Evolutionary conservation across 2,113 vertebrate genomes (phyloP).

Genomic region (Chrysochloris asiatica): DNA sequence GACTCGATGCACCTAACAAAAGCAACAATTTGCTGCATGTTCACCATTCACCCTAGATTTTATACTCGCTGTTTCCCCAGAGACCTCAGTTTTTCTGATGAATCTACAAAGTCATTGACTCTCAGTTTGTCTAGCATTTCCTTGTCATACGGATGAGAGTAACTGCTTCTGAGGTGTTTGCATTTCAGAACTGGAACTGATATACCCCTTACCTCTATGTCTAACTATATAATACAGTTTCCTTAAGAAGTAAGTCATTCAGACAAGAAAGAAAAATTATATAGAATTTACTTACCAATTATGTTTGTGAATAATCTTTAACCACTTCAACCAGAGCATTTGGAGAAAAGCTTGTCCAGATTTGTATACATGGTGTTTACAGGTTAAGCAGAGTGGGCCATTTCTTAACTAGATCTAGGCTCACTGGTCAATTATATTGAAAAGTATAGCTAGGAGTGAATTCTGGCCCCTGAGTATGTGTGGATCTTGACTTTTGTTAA

Average conservation of each 20-base stretch:
- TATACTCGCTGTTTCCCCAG: not conserved
- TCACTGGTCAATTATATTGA: not conserved
- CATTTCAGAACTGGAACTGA: not conserved
- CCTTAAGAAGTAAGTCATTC: slow-evolving; percentile 11
- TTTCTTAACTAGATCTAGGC: not conserved
- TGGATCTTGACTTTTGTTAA: not conserved
- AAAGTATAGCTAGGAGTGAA: not conserved
- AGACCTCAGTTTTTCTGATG: not conserved
- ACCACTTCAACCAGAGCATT: not conserved
- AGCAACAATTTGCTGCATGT: not conserved
- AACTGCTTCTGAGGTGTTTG: not conserved
- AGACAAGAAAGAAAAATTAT: not conserved
- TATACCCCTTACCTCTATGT: not conserved
- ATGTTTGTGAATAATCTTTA: not conserved
- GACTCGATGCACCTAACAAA: too few relatives aligned
- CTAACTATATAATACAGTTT: not conserved
- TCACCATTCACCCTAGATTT: not conserved
- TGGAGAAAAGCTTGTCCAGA: not conserved
- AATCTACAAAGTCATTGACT: not conserved
- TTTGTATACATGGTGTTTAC: not conserved
- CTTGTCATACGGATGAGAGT: not conserved
- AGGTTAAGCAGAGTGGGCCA: not conserved
- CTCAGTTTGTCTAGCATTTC: not conserved
- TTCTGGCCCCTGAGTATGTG: not conserved
- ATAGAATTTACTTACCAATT: not conserved